Conservation (phyloP, 2,797 vertebrate species). For the Danio kyathit region DNA sequence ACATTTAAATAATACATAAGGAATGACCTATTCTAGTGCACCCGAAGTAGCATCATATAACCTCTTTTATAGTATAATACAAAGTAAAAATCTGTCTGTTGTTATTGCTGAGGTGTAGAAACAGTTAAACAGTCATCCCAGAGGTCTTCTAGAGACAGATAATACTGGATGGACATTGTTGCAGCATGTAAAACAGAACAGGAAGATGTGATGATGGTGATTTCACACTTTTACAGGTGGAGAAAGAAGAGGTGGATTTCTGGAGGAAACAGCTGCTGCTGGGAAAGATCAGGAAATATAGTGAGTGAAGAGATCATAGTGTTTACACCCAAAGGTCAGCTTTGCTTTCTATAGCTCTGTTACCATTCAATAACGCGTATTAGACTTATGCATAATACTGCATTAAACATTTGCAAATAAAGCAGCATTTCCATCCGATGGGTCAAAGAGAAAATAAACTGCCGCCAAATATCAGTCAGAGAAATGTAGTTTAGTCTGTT, state of each 20-base stretch:
- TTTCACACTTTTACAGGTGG: conserved; percentile 20
- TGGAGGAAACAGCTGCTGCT: conserved; percentile 58
- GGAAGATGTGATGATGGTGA: conserved; percentile 9
- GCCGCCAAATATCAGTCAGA: no score
- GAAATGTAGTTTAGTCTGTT: no score
- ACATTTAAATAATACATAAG: no score
- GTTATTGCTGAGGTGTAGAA: neutral
- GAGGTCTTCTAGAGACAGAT: conserved; percentile 17
- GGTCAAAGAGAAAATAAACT: no score
- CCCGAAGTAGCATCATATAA: no score
- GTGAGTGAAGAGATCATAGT: conserved; percentile 18
- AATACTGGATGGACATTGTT: neutral
- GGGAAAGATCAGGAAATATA: conserved; percentile 40
- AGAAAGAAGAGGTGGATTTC: conserved; percentile 33
- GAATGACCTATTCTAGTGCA: no score
- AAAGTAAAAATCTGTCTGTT: neutral
- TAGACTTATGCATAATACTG: no score
- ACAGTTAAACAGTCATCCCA: conserved; percentile 9
- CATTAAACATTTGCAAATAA: no score
- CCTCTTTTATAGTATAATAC: neutral
- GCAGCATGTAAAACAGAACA: conserved; percentile 34
- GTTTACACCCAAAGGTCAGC: neutral
- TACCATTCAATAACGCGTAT: no score
- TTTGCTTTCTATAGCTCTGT: conserved; percentile 27
- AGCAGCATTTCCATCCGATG: no score